Evolutionary conservation across 2,888 invertebrate species (phyloP).

Genomic region (Rhaphigaster nebulosa): DNA sequence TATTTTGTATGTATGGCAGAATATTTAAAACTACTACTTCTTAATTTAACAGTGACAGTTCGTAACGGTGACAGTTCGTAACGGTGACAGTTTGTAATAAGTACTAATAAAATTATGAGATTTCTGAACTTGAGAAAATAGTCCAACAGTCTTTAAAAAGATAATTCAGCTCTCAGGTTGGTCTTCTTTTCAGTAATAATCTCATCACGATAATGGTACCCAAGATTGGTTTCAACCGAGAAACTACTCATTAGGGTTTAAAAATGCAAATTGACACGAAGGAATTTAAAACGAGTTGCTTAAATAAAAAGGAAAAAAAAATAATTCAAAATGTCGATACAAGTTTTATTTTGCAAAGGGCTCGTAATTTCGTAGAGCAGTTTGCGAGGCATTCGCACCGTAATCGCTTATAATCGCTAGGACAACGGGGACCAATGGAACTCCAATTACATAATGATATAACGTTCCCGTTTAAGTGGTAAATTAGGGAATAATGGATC

Average conservation of each 20-base stretch:
- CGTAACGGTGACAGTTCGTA: no score
- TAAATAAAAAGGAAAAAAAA: background rate
- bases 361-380: background rate
- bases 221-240: background rate
- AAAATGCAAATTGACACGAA: constrained; percentile 11
- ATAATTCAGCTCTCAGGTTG: background rate
- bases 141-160: background rate
- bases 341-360: background rate
- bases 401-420: background rate
- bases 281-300: background rate
- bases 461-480: background rate
- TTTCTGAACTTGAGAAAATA: background rate
- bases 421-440: background rate
- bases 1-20: no score
- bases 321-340: background rate
- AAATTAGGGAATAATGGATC: background rate
- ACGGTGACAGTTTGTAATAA: no score
- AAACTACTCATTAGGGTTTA: background rate
- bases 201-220: background rate
- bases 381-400: background rate
- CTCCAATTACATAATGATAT: background rate
- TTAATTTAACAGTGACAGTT: no score
- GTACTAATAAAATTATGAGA: no score
- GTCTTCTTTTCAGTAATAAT: background rate
- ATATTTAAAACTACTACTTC: no score